phyloP scores from a whole-genome alignment of 2,888 invertebrate species.

The Pollenia labialis region DNA sequence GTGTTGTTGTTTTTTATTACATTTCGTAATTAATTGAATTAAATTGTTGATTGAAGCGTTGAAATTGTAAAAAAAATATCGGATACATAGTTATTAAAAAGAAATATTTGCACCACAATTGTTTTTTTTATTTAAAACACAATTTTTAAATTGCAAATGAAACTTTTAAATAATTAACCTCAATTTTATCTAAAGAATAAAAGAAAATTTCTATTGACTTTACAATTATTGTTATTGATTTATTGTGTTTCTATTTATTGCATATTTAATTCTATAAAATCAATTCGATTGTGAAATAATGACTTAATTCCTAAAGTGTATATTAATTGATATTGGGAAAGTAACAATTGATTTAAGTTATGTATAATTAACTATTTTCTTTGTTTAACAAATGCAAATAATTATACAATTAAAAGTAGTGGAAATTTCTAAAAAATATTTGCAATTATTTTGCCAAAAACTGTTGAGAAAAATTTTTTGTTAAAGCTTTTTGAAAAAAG shows the following conservation, averaged over 20 bases:
- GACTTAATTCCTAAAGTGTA: constrained; percentile 51
- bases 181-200: constrained; percentile 46
- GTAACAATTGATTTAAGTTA: neutral
- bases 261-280: constrained; percentile 46
- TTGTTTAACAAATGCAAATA: neutral
- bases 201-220: constrained; percentile 37
- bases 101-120: constrained; percentile 46
- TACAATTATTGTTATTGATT: constrained; percentile 4
- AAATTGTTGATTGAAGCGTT: constrained; percentile 80
- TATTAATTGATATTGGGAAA: constrained; percentile 12
- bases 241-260: constrained; percentile 20
- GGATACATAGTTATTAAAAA: constrained; percentile 58
- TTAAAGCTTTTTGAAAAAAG: too few species aligned
- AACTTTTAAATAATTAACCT: constrained; percentile 65
- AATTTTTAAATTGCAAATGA: constrained; percentile 56
- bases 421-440: too few species aligned
- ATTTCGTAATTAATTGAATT: constrained; percentile 80
- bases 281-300: constrained; percentile 51
- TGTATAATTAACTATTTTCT: neutral
- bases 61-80: constrained; percentile 68
- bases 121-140: constrained; percentile 18
- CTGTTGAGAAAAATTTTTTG: too few species aligned
- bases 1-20: constrained; percentile 46
- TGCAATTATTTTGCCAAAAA: too few species aligned
- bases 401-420: too few species aligned